phyloP scores from a whole-genome alignment of 2,888 invertebrate species.

The Sinhomidia bicolor region DNA sequence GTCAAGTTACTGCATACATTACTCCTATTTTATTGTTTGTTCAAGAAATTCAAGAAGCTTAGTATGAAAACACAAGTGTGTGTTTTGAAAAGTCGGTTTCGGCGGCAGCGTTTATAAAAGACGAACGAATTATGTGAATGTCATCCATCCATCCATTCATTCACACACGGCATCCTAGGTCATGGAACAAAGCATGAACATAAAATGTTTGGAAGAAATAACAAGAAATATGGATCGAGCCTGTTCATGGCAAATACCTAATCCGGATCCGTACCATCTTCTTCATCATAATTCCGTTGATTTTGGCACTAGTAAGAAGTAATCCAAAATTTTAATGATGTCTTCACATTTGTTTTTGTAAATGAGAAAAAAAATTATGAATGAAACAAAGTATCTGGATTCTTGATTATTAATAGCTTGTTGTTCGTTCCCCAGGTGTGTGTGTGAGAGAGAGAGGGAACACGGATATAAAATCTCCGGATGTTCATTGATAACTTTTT shows the following conservation, averaged over 20 bases:
- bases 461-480: neutral
- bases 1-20: constrained; percentile 1
- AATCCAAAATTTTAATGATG: too few species aligned
- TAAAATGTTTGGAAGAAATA: too few species aligned
- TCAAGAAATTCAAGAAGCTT: constrained; percentile 3
- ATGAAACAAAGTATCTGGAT: neutral
- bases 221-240: too few species aligned
- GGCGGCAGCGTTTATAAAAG: neutral
- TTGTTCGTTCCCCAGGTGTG: neutral
- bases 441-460: too few species aligned
- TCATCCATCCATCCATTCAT: neutral
- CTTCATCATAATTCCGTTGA: too few species aligned
- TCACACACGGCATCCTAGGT: neutral
- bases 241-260: too few species aligned
- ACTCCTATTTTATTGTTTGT: neutral
- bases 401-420: neutral
- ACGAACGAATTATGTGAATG: neutral
- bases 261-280: too few species aligned
- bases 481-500: constrained; percentile 35
- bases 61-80: neutral
- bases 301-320: too few species aligned
- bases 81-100: too few species aligned
- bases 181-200: too few species aligned
- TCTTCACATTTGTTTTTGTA: too few species aligned
- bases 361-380: neutral